Evolutionary conservation across 2,113 vertebrate species (phyloP).

Genomic region (Ivindomyrus marchei): DNA sequence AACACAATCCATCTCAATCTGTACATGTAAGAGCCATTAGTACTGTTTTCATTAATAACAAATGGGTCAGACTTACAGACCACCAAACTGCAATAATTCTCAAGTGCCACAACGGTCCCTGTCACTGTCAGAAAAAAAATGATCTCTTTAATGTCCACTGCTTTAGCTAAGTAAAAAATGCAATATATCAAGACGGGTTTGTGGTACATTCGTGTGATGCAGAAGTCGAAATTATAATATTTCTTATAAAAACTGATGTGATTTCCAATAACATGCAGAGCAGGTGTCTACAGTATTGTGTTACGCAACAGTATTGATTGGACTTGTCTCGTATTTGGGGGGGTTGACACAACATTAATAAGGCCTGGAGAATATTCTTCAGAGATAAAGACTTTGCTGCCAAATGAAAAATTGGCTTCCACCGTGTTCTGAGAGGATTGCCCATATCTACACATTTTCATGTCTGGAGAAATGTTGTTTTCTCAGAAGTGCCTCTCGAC

Average conservation of each 20-base stretch:
- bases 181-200: background rate
- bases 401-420: slow-evolving; percentile 29
- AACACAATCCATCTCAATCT: slow-evolving; percentile 5
- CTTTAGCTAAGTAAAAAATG: slow-evolving; percentile 11
- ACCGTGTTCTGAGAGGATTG: slow-evolving; percentile 23
- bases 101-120: slow-evolving; percentile 2
- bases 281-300: slow-evolving; percentile 20
- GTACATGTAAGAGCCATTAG: background rate
- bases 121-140: slow-evolving; percentile 4
- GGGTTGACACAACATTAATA: slow-evolving; percentile 35
- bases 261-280: slow-evolving; percentile 38
- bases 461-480: background rate
- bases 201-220: background rate
- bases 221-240: slow-evolving; percentile 25
- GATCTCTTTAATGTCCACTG: background rate
- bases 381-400: slow-evolving; percentile 31
- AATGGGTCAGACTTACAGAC: slow-evolving; percentile 11
- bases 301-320: slow-evolving; percentile 36
- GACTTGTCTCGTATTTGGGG: slow-evolving; percentile 27
- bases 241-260: slow-evolving; percentile 36
- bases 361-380: slow-evolving; percentile 25
- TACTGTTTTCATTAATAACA: slow-evolving; percentile 15
- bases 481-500: background rate
- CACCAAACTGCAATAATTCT: background rate
- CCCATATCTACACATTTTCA: slow-evolving; percentile 13